These are phyloP conservation scores for Scomber scombrus DNA, from an alignment of 2,113 vertebrate species.

Conservation along the genomic window DNA sequence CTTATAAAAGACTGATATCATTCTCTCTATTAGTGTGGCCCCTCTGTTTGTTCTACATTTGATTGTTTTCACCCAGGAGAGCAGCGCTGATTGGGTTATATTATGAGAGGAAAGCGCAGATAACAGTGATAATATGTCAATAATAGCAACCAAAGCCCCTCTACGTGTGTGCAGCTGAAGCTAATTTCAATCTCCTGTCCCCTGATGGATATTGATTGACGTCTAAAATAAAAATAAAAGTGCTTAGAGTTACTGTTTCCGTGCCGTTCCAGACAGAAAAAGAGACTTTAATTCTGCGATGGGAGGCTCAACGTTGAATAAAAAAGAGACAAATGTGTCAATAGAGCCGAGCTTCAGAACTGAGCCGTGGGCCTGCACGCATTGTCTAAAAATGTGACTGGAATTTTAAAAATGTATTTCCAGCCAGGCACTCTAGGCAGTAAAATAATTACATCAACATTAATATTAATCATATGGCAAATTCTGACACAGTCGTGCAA, in stretches of 20 bases:
- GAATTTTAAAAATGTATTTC: constrained; percentile 61
- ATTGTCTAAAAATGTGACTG: constrained; percentile 60
- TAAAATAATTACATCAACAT: constrained; percentile 73
- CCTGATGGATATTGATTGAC: constrained; percentile 50
- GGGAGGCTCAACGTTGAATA: constrained; percentile 22
- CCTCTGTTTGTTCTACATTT: constrained; percentile 28
- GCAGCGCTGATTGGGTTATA: constrained; percentile 40
- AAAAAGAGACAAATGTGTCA: constrained; percentile 57
- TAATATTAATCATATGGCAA: constrained; percentile 67
- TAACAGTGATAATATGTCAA: constrained; percentile 39
- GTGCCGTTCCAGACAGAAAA: constrained; percentile 15
- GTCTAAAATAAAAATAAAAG: constrained; percentile 44
- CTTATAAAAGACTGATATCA: constrained; percentile 38
- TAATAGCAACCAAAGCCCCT: neutral
- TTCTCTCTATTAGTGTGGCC: neutral
- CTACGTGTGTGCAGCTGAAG: neutral
- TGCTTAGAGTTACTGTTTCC: constrained; percentile 33
- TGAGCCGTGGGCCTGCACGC: constrained; percentile 39
- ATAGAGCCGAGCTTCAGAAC: constrained; percentile 31
- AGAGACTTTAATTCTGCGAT: constrained; percentile 3
- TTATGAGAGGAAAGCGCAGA: constrained; percentile 45
- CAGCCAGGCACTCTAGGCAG: constrained; percentile 47
- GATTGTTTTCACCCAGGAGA: constrained; percentile 47
- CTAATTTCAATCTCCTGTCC: constrained; percentile 37
- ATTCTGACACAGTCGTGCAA: constrained; percentile 32